A percentile compares a stretch with the other conserved stretches of the same genome.
These are phyloP conservation scores for Barnardius zonarius DNA, from an alignment of 2,113 vertebrate species.

Conservation along the genomic window DNA sequence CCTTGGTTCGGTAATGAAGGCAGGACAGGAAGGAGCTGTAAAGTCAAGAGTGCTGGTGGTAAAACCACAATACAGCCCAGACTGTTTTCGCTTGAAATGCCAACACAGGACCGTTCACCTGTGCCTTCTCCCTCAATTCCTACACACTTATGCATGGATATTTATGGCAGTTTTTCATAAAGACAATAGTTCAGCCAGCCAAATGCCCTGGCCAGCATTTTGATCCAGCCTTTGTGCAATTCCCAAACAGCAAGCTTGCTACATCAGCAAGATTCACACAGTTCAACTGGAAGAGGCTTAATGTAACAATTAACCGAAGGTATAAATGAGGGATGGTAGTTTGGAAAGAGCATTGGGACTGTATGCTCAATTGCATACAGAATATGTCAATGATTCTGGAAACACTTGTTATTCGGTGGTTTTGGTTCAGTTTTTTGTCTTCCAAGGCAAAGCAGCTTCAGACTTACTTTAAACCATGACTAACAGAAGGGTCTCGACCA, in stretches of 20 bases:
- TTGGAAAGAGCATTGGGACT: background rate
- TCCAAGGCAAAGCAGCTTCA: background rate
- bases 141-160: background rate
- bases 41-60: background rate
- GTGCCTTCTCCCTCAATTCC: background rate
- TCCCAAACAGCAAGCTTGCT: background rate
- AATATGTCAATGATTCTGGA: background rate
- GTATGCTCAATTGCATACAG: background rate
- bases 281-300: background rate
- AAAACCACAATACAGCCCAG: background rate
- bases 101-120: background rate
- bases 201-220: background rate
- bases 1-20: background rate
- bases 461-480: background rate
- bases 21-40: background rate
- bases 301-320: background rate
- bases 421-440: background rate
- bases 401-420: background rate
- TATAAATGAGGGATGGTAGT: fast-evolving
- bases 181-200: background rate
- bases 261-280: background rate
- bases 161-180: background rate
- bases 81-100: background rate
- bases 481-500: background rate
- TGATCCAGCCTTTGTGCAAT: background rate